Evolutionary conservation across 2,113 vertebrate genomes (phyloP).

Genomic region (Odontesthes bonariensis): DNA sequence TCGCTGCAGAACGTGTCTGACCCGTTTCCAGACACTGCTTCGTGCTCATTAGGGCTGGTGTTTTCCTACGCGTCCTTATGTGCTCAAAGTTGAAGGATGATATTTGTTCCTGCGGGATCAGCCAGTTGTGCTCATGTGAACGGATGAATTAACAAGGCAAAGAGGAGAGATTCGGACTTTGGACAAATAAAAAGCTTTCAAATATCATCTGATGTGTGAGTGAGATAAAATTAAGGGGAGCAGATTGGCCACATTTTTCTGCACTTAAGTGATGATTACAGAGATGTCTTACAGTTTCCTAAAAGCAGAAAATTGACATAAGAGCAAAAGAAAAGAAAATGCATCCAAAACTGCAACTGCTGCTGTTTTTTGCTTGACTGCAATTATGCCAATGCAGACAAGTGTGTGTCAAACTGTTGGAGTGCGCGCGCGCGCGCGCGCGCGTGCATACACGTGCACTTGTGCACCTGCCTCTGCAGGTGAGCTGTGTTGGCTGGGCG

Average conservation of each 20-base stretch:
- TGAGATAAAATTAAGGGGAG: neutral
- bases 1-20: constrained; percentile 1
- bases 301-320: neutral
- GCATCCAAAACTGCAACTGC: neutral
- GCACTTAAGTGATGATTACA: neutral
- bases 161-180: neutral
- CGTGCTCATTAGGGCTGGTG: neutral
- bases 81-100: constrained; percentile 52
- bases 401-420: constrained; percentile 45
- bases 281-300: too few relatives aligned
- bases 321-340: neutral
- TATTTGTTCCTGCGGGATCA: neutral
- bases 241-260: constrained; percentile 7
- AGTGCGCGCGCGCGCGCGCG: constrained; percentile 1
- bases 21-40: neutral
- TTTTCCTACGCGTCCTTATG: neutral
- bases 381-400: constrained; percentile 46
- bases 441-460: neutral
- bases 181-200: neutral
- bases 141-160: neutral
- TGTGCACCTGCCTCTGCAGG: constrained; percentile 59
- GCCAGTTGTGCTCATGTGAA: neutral
- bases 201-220: constrained; percentile 15
- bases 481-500: constrained; percentile 29
- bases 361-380: constrained; percentile 17